Conservation (phyloP, 2,113 vertebrate genomes). For the Hemichromis elongatus region DNA sequence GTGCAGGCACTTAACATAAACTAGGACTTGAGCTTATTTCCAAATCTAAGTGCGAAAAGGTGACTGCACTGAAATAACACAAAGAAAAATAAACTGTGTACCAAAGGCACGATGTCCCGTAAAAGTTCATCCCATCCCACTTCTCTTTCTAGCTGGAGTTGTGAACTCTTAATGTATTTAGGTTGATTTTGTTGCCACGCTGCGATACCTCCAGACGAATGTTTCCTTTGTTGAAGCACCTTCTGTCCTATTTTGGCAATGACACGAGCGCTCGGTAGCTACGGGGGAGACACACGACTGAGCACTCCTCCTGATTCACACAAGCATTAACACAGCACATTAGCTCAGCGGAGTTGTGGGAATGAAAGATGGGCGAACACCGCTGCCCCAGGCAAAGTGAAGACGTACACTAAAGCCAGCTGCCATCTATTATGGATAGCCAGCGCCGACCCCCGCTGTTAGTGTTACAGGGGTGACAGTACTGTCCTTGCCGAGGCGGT, state of each 20-base stretch:
- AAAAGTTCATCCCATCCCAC: constrained; percentile 12
- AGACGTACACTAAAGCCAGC: constrained; percentile 70
- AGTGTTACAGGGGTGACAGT: constrained; percentile 62
- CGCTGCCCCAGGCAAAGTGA: constrained; percentile 70
- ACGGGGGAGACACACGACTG: constrained; percentile 57
- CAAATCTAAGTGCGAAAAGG: not conserved
- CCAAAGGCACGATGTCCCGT: constrained; percentile 18
- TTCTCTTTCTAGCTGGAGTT: constrained; percentile 17
- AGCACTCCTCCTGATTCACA: constrained; percentile 63
- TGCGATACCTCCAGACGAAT: constrained; percentile 56
- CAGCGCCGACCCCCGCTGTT: constrained; percentile 57
- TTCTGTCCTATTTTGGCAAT: constrained; percentile 70
- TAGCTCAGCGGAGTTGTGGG: constrained; percentile 60
- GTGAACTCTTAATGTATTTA: constrained; percentile 31
- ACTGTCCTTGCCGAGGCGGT: constrained; percentile 67
- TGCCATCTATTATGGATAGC: constrained; percentile 74
- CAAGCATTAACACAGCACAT: constrained; percentile 71
- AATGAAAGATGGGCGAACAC: constrained; percentile 67
- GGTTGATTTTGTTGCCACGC: constrained; percentile 34
- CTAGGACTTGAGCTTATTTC: not conserved
- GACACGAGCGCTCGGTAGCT: constrained; percentile 50
- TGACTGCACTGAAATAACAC: not conserved
- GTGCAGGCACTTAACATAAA: constrained; percentile 6
- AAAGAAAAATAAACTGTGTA: rapidly evolving
- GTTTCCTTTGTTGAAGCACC: constrained; percentile 61